Percentiles rank a stretch among this genome's conserved stretches.
phyloP scores from a whole-genome alignment of 35 echinoderm and acorn worm species.

The Heliocidaris tuberculata region DNA sequence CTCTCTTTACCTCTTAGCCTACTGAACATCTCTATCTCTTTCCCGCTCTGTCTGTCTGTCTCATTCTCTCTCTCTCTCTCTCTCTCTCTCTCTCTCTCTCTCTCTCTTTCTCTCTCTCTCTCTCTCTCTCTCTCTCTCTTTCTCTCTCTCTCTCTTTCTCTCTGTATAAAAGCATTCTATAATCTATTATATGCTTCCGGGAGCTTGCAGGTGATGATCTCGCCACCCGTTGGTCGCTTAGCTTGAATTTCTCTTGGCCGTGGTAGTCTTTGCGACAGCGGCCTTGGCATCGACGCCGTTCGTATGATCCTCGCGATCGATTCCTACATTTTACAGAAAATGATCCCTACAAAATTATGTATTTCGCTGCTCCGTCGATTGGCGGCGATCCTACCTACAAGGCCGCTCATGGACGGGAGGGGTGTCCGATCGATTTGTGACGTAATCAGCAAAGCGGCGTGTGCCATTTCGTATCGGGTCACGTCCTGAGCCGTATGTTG shows the following conservation, averaged over 20 bases:
- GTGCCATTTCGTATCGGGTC: not conserved
- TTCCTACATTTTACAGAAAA: not conserved
- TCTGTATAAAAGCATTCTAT: not conserved
- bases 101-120: not conserved
- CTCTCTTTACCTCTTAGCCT: no score
- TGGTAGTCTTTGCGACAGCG: not conserved
- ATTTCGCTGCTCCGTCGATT: not conserved
- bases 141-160: not conserved
- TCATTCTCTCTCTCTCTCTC: not conserved
- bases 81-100: not conserved
- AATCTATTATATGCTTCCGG: not conserved
- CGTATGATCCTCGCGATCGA: conserved; percentile 7
- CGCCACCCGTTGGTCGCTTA: not conserved
- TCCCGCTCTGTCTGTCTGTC: no score
- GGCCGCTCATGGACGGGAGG: not conserved
- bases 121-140: not conserved
- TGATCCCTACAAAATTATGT: not conserved
- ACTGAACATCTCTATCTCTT: no score
- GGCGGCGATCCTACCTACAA: not conserved
- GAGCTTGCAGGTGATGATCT: not conserved
- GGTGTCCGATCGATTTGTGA: not conserved
- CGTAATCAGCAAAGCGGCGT: not conserved
- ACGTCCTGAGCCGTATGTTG: not conserved
- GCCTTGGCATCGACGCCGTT: not conserved
- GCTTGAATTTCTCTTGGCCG: not conserved